Evolutionary conservation across 2,113 vertebrate species (phyloP), one percentile per base, ranked within the genome.

Genomic region (Crotalus viridis): DNA sequence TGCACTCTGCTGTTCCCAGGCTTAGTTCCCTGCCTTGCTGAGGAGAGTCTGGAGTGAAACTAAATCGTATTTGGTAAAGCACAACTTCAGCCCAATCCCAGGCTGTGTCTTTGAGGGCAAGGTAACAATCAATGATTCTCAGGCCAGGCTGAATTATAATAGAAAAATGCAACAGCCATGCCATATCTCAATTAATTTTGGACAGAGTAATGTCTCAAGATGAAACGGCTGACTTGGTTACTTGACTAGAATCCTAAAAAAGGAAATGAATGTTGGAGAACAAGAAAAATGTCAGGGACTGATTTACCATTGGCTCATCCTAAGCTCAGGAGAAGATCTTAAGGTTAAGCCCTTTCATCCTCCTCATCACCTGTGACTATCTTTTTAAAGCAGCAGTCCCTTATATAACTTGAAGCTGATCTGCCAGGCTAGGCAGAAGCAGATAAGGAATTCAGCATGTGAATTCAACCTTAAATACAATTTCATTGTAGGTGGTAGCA

Each of bases 331-430:
- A 64, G 22, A 17, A 28, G 48, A 46, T 26, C 26, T 64, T 51
- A 43, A 46, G 89, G 57, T 39, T 46, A 51, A 13, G 15, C 57
- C 28, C 24, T 28, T 64, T 81, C 74, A 81, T 21, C 43, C 26
- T 64, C 56, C 43, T 10, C 89, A 90, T 64, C 39, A 64, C 46
- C 89, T 90, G 89, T 90, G 57, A 90, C 57, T 90, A 90, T 90
- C 57, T 64, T 57, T 90, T 90, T 48, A 90, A 64, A 51, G 39
- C 89, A 90, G 89, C 89, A 64, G 39, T 51, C 64, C 39, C 57
- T 90, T 61, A 4, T 90, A 61, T 89, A 64, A 64, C 57, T 90
- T 28, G 26, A 15, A 90, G 89, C 24, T 64, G 89, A 64, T 90
- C 43, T 90, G 57, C 43, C 26, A 64, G 89, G 10, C 43, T 51